Evolutionary conservation across 2,797 vertebrate genomes (phyloP), one percentile per base, ranked within the genome.

Genomic region (Sebastes kiyomatsui): DNA sequence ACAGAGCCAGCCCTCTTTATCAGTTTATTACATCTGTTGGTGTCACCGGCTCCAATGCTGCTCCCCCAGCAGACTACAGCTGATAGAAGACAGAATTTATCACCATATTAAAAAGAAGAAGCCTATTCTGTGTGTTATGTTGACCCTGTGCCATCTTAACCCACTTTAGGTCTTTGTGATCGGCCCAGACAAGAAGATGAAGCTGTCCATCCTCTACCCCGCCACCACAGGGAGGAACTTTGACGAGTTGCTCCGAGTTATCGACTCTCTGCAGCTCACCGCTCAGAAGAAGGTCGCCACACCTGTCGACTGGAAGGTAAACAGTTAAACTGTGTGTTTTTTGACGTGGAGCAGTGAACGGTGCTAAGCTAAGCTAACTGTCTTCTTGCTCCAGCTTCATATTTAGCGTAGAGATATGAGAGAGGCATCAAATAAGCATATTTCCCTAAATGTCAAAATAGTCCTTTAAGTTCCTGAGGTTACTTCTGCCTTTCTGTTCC

Each of bases 191-290:
- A 99, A 99, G 96, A 97, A 95, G 90, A 83, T 99, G 93, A 99
- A 99, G 93, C 96, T 99, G 72, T 99, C 98, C 20, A 96, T 99
- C 93, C 97, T 99, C 58, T 99, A 99, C 85, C 99, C 98, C 4
- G 98, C 98, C 68, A 99, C 98, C 75, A 99, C 98, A 0, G 99
- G 99, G 33, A 97, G 99, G 82, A 99, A 99, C 94, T 99, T 99
- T 6, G 95, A 97, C 33, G 98, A 99, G 94, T 92, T 99, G 77
- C 96, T 99, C 72, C 90, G 99, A 77, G 98, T 96, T 3, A 94
- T 99, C 10, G 97, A 97, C 91, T 99, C 98, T 3, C 95, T 99
- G 85, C 98, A 99, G 95, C 95, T 99, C 85, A 99, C 99, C 0
- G 97, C 97, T 0, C 94, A 94, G 82, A 98, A 98, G 91, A 97